Evolutionary conservation across 1,140 invertebrate species (phyloP).

Genomic region (Mizuhopecten yessoensis): DNA sequence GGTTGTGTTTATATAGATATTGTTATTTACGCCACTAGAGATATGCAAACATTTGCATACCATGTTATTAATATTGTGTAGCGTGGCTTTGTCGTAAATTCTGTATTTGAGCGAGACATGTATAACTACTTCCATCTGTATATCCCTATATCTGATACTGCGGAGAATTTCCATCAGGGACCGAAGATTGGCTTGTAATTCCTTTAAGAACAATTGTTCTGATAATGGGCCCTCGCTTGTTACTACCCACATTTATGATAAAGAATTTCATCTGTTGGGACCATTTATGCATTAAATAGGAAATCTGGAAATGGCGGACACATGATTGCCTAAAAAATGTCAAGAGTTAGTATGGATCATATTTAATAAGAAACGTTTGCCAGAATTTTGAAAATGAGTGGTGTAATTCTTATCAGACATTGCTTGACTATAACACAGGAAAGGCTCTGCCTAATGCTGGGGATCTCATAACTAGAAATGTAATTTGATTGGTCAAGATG

Average conservation of each 20-base stretch:
- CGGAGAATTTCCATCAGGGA: background rate
- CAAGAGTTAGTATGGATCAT: constrained; percentile 9
- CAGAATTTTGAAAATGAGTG: constrained; percentile 3
- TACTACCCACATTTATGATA: constrained; percentile 26
- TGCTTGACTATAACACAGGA: background rate
- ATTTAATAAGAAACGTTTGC: constrained; percentile 27
- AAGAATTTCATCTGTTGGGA: constrained; percentile 22
- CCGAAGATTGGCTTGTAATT: background rate
- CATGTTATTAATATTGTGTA: constrained; percentile 26
- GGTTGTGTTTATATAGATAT: constrained; percentile 35
- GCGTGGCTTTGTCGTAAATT: constrained; percentile 37
- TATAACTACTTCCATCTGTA: constrained; percentile 1
- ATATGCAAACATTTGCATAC: constrained; percentile 39
- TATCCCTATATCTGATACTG: background rate
- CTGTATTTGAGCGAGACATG: background rate
- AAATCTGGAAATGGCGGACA: constrained; percentile 31
- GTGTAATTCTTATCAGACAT: background rate
- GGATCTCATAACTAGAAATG: background rate
- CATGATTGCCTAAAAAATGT: constrained; percentile 28
- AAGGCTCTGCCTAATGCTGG: background rate
- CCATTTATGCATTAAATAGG: constrained; percentile 34
- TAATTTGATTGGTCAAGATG: background rate
- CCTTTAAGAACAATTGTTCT: constrained; percentile 27
- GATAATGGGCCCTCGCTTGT: constrained; percentile 5
- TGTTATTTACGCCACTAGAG: constrained; percentile 33